These are phyloP conservation scores for Mylabris sibirica DNA, from an alignment of 2,888 invertebrate genomes.

Conservation along the genomic window DNA sequence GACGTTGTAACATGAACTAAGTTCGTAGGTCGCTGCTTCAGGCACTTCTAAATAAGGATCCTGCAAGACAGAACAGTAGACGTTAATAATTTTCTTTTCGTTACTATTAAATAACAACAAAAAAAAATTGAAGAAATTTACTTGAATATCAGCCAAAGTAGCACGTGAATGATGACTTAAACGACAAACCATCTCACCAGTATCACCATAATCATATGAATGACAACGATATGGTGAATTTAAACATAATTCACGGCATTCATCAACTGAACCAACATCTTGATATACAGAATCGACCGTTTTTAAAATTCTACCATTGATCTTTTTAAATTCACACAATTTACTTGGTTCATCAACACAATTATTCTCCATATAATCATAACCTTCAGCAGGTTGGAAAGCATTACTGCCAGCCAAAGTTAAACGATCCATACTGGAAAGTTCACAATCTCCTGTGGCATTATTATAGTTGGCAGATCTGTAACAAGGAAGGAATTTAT, in stretches of 20 bases:
- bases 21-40: slow-evolving; percentile 90
- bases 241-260: slow-evolving; percentile 87
- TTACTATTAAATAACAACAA: no score
- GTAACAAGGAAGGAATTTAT: slow-evolving; percentile 47
- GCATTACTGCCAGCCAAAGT: slow-evolving; percentile 83
- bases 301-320: slow-evolving; percentile 86
- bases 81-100: slow-evolving; percentile 11
- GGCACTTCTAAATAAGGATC: slow-evolving; percentile 90
- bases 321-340: slow-evolving; percentile 91
- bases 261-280: slow-evolving; percentile 85
- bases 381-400: slow-evolving; percentile 65
- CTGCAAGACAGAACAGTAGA: slow-evolving; percentile 59
- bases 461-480: slow-evolving; percentile 93
- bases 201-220: slow-evolving; percentile 93
- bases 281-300: slow-evolving; percentile 94
- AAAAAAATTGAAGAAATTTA: slow-evolving; percentile 59
- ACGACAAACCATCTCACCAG: slow-evolving; percentile 91
- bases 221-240: slow-evolving; percentile 92
- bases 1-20: slow-evolving; percentile 93
- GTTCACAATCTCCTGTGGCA: slow-evolving; percentile 83
- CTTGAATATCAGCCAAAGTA: slow-evolving; percentile 87
- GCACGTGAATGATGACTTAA: slow-evolving; percentile 91
- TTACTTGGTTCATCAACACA: slow-evolving; percentile 94
- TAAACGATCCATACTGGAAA: slow-evolving; percentile 91
- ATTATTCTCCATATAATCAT: slow-evolving; percentile 91